These are phyloP conservation scores for Drosophila bipectinata DNA, from an alignment of 1,140 invertebrate species.

Conservation along the genomic window DNA sequence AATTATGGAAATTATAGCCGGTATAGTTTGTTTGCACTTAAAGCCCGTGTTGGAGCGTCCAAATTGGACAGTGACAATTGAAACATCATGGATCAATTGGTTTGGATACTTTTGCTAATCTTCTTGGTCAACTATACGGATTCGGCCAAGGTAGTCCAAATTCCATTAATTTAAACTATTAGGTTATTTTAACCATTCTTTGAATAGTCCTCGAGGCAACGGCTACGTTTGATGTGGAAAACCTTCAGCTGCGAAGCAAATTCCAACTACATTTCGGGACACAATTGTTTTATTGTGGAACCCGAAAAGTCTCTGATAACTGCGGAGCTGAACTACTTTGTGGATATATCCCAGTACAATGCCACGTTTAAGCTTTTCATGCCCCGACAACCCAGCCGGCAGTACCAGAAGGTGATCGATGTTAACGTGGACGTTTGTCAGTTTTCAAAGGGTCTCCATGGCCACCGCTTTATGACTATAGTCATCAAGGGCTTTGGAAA, in stretches of 20 bases:
- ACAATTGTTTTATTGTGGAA: slow-evolving; percentile 41
- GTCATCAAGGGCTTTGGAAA: slow-evolving; percentile 25
- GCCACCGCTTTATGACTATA: slow-evolving; percentile 28
- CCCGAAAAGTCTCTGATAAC: slow-evolving; percentile 22
- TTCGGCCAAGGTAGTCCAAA: slow-evolving; percentile 17
- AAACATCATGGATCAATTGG: slow-evolving; percentile 22
- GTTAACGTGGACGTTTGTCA: slow-evolving; percentile 46
- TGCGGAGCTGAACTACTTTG: slow-evolving; percentile 15
- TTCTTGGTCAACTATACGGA: slow-evolving; percentile 7
- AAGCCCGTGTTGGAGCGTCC: not conserved
- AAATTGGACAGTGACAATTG: slow-evolving; percentile 23
- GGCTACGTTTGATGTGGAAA: slow-evolving; percentile 33
- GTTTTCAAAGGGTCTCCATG: slow-evolving; percentile 17
- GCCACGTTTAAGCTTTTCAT: slow-evolving; percentile 38
- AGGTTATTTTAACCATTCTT: not conserved
- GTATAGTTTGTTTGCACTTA: slow-evolving; percentile 11
- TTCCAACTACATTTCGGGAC: slow-evolving; percentile 1
- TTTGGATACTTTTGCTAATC: slow-evolving; percentile 16
- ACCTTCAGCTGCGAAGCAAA: slow-evolving; percentile 27
- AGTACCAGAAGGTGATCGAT: slow-evolving; percentile 37
- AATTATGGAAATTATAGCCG: slow-evolving; percentile 22
- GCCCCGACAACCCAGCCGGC: not conserved
- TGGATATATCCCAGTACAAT: slow-evolving; percentile 17
- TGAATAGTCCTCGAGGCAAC: slow-evolving; percentile 8
- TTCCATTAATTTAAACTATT: not conserved